Conservation (phyloP, 2,113 vertebrate species). For the Puma concolor region DNA sequence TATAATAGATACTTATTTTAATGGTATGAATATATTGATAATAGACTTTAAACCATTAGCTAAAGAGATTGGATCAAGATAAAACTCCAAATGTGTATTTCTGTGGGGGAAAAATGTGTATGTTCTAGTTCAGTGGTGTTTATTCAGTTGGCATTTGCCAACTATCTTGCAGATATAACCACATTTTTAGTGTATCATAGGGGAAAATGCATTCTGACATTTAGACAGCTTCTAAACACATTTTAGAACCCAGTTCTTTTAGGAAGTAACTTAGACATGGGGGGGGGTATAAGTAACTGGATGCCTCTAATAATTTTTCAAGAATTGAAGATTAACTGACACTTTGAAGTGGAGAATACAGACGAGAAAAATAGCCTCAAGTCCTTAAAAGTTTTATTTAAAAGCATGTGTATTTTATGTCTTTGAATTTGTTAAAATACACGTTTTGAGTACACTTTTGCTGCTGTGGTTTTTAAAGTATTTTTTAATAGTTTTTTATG, state of each 20-base stretch:
- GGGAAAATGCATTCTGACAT: neutral
- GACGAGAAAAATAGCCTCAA: neutral
- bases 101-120: neutral
- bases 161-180: neutral
- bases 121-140: neutral
- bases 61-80: neutral
- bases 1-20: neutral
- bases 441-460: neutral
- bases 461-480: neutral
- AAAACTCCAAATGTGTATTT: neutral
- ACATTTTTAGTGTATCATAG: neutral
- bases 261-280: neutral
- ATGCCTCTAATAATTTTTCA: neutral
- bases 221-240: neutral
- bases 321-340: neutral
- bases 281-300: neutral
- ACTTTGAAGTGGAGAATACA: conserved; percentile 14
- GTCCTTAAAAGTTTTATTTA: neutral
- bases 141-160: neutral
- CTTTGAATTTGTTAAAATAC: conserved; percentile 24
- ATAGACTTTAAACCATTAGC: neutral
- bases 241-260: neutral
- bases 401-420: neutral
- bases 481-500: too few relatives aligned
- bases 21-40: neutral